Evolutionary conservation across 2,797 vertebrate species (phyloP).

Genomic region (Nyctibius grandis): DNA sequence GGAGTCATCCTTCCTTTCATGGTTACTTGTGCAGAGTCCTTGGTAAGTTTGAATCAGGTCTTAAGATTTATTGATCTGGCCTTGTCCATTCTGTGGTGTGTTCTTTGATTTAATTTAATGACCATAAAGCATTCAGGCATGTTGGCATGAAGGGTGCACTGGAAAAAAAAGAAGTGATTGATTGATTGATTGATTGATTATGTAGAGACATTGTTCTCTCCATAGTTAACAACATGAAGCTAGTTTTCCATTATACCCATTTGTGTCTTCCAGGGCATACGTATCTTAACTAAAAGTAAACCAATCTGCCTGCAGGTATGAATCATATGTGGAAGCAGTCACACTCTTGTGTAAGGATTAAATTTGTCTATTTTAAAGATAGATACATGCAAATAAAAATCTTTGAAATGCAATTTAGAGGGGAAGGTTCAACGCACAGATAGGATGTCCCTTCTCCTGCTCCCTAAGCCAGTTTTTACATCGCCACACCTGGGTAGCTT

Average conservation of each 20-base stretch:
- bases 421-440: neutral
- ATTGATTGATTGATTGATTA: constrained; percentile 28
- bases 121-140: constrained; percentile 49
- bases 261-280: neutral
- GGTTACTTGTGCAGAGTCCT: constrained; percentile 49
- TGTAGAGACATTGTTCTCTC: neutral
- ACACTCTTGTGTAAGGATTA: neutral
- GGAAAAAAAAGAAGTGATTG: neutral
- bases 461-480: neutral
- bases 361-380: constrained; percentile 1
- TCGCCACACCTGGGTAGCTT: neutral
- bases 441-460: neutral
- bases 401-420: neutral
- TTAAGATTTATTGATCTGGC: constrained; percentile 60
- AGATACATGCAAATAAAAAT: constrained; percentile 23
- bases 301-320: neutral
- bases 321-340: neutral
- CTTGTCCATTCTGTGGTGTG: constrained; percentile 36
- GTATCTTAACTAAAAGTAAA: neutral
- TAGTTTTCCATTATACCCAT: neutral
- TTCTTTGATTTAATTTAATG: constrained; percentile 61
- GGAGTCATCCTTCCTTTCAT: constrained; percentile 24
- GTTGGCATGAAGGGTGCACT: constrained; percentile 30
- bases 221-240: neutral
- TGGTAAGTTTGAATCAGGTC: constrained; percentile 51